Conservation (phyloP, 2,113 vertebrate genomes). For the Labeo catla region DNA sequence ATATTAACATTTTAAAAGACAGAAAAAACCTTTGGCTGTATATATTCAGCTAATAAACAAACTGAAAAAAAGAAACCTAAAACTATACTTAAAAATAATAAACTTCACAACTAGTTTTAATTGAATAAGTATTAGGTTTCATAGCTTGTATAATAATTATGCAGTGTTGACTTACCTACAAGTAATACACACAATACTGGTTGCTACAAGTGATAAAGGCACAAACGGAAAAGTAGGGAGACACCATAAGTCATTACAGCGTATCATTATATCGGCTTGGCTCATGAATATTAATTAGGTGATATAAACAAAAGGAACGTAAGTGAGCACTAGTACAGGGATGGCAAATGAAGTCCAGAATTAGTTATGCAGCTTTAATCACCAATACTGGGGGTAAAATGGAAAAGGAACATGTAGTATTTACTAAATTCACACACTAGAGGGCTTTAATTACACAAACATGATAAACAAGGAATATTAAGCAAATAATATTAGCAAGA, state of each 20-base stretch:
- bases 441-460: conserved; percentile 13
- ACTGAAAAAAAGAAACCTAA: neutral
- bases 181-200: neutral
- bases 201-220: neutral
- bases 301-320: neutral
- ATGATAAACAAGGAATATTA: conserved; percentile 11
- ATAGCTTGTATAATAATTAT: neutral
- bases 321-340: neutral
- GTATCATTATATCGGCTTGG: neutral
- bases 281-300: conserved; percentile 14
- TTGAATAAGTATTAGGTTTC: neutral
- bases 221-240: neutral
- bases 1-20: neutral
- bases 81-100: neutral
- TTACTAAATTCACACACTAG: conserved; percentile 16
- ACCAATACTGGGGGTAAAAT: neutral
- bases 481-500: neutral
- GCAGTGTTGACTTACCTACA: too few species aligned
- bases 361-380: neutral
- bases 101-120: neutral
- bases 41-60: neutral
- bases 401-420: neutral
- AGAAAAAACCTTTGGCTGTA: neutral
- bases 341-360: conserved; percentile 3
- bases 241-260: neutral